Evolutionary conservation across 2,797 vertebrate genomes (phyloP).

Genomic region (Cyclura pinguis): DNA sequence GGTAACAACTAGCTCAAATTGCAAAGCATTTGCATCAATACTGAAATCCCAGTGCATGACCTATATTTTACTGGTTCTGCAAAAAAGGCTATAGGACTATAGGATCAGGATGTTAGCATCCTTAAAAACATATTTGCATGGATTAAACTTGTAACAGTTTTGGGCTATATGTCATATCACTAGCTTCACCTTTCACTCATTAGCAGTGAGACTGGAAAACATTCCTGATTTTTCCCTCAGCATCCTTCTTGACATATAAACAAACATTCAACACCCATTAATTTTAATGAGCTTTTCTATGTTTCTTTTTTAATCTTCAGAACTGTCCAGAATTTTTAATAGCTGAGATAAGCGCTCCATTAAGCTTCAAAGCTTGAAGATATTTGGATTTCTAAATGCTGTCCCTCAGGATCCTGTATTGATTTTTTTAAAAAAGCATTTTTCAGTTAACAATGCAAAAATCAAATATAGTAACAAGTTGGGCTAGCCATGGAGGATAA

Average conservation of each 20-base stretch:
- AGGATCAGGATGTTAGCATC: not conserved
- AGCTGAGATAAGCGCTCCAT: slow-evolving; percentile 60
- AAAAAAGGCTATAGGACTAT: not conserved
- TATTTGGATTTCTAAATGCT: slow-evolving; percentile 17
- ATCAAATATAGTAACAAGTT: slow-evolving; percentile 6
- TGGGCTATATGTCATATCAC: not conserved
- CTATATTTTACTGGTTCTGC: not conserved
- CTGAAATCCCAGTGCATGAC: not conserved
- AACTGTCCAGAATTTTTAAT: slow-evolving; percentile 68
- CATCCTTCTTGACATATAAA: slow-evolving; percentile 50
- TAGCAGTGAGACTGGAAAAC: slow-evolving; percentile 27
- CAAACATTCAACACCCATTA: slow-evolving; percentile 58
- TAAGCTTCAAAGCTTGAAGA: slow-evolving; percentile 57
- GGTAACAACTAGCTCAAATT: not conserved
- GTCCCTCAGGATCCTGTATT: slow-evolving; percentile 29
- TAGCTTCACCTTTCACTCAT: slow-evolving; percentile 39
- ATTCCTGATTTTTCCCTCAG: not conserved
- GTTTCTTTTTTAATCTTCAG: slow-evolving; percentile 49
- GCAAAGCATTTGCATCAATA: not conserved
- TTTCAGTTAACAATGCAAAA: slow-evolving; percentile 33
- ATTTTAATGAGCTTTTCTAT: slow-evolving; percentile 70
- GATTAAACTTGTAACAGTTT: not conserved
- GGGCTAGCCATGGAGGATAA: not conserved
- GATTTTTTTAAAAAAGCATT: slow-evolving; percentile 25
- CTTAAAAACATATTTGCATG: not conserved